Conservation (phyloP, 2,888 invertebrate genomes). For the Listrodromus nycthemerus region DNA sequence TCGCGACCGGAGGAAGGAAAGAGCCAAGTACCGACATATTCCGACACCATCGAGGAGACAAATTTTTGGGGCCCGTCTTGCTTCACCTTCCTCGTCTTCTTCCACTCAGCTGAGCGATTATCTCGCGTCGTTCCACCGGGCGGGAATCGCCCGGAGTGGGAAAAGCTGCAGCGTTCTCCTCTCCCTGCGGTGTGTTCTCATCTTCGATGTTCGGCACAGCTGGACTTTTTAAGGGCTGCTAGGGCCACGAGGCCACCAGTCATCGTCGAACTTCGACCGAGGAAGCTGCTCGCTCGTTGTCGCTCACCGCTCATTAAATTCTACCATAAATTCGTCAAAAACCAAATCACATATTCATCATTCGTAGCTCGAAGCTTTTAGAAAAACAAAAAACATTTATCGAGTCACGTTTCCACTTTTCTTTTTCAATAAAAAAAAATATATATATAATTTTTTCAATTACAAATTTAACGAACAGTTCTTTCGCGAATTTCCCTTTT, state of each 20-base stretch:
- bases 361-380: too few relatives aligned
- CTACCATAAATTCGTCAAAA: background rate
- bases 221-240: constrained; percentile 68
- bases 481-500: background rate
- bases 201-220: constrained; percentile 1
- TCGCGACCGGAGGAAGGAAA: constrained; percentile 1
- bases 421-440: too few relatives aligned
- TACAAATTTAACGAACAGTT: too few relatives aligned
- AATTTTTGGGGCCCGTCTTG: constrained; percentile 12
- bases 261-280: constrained; percentile 57
- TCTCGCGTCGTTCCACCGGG: constrained; percentile 6
- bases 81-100: background rate
- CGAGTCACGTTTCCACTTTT: background rate
- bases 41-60: background rate
- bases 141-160: constrained; percentile 4
- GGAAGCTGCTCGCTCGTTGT: constrained; percentile 31
- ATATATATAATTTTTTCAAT: too few relatives aligned
- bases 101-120: constrained; percentile 2
- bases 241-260: constrained; percentile 64
- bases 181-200: background rate
- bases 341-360: background rate
- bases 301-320: background rate
- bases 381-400: too few relatives aligned
- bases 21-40: constrained; percentile 14
- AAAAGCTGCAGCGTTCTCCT: constrained; percentile 3